Evolutionary conservation across 2,888 invertebrate genomes (phyloP).

Genomic region (Tupiocoris notatus): DNA sequence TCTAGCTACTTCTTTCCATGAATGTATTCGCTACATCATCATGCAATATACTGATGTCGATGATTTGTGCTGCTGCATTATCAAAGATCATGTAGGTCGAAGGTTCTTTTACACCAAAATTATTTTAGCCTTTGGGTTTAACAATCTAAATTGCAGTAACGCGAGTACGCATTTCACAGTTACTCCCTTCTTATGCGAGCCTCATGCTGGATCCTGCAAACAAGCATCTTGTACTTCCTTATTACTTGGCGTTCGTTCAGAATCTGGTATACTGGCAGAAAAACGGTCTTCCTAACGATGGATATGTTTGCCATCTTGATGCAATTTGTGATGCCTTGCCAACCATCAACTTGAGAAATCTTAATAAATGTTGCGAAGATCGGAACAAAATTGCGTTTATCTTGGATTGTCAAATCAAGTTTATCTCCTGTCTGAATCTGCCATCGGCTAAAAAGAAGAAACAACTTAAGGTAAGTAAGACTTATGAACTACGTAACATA

Average conservation of each 20-base stretch:
- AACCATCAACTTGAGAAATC: slow-evolving; percentile 16
- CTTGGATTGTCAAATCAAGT: slow-evolving; percentile 55
- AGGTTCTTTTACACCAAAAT: background rate
- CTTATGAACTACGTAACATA: background rate
- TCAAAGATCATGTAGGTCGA: slow-evolving; percentile 32
- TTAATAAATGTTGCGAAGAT: slow-evolving; percentile 40
- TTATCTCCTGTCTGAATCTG: slow-evolving; percentile 57
- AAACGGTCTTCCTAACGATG: slow-evolving; percentile 13
- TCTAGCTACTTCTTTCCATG: slow-evolving; percentile 67
- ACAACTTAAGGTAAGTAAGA: slow-evolving; percentile 36
- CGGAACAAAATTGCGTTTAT: slow-evolving; percentile 46
- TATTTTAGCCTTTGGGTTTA: background rate
- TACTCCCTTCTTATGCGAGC: slow-evolving; percentile 22
- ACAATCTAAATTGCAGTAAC: background rate
- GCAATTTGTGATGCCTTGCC: slow-evolving; percentile 38
- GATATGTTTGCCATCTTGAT: slow-evolving; percentile 25
- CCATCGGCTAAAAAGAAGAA: slow-evolving; percentile 49
- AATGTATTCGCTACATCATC: slow-evolving; percentile 69
- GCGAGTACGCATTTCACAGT: slow-evolving; percentile 40
- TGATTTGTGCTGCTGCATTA: slow-evolving; percentile 47
- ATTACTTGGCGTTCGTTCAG: slow-evolving; percentile 32
- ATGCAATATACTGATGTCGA: slow-evolving; percentile 57
- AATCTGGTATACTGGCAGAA: slow-evolving; percentile 41
- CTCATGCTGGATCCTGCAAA: slow-evolving; percentile 37
- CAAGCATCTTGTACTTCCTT: slow-evolving; percentile 35